These are phyloP conservation scores for Meleagris gallopavo DNA, from an alignment of 2,113 vertebrate genomes.

Conservation along the genomic window DNA sequence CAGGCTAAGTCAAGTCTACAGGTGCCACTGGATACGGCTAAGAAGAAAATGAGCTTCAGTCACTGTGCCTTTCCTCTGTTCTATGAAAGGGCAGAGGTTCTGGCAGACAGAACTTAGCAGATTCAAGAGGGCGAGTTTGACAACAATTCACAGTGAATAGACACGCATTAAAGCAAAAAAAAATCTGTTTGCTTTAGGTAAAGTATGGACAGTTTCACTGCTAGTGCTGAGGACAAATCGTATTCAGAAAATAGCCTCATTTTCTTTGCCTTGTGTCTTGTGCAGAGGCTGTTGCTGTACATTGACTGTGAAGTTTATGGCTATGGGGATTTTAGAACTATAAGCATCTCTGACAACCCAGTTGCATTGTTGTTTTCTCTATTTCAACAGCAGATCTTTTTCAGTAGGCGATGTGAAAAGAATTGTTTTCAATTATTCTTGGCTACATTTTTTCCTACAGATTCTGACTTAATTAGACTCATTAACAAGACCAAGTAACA, in stretches of 20 bases:
- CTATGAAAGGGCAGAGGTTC: not conserved
- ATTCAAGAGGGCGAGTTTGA: not conserved
- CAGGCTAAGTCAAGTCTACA: not conserved
- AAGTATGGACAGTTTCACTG: not conserved
- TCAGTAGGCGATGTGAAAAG: not conserved
- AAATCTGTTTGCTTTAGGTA: not conserved
- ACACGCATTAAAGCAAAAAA: not conserved
- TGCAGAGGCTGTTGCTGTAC: not conserved
- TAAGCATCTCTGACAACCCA: not conserved
- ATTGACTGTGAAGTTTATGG: not conserved
- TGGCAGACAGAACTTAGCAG: not conserved
- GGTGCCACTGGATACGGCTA: not conserved
- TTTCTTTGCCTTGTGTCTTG: not conserved
- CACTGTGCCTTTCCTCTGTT: rapidly evolving
- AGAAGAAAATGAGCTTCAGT: not conserved
- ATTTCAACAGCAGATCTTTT: not conserved
- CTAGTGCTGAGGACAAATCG: not conserved
- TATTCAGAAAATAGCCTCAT: not conserved
- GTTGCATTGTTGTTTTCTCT: not conserved
- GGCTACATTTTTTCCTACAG: not conserved
- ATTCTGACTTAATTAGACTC: not conserved
- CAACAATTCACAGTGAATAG: not conserved
- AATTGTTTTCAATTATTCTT: not conserved
- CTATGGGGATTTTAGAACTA: not conserved
- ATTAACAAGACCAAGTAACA: not conserved